Conservation (phyloP, 2,888 invertebrate genomes). For the Rhagophthalmus giganteus region DNA sequence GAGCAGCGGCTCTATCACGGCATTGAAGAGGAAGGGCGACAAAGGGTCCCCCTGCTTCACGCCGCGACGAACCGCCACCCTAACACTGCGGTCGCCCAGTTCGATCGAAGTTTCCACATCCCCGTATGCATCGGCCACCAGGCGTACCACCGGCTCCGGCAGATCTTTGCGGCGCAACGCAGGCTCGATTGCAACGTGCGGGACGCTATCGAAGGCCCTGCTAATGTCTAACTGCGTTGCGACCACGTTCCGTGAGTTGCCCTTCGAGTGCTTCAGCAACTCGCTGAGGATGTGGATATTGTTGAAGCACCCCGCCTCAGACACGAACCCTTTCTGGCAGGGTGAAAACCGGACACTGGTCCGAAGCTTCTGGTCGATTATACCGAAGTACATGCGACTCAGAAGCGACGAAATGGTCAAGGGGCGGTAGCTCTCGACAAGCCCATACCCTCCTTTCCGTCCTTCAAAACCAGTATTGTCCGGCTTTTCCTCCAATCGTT, state of each 20-base stretch:
- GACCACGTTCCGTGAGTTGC: conserved; percentile 41
- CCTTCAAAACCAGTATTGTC: no score
- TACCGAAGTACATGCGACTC: conserved; percentile 39
- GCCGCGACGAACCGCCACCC: no score
- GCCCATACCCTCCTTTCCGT: conserved; percentile 39
- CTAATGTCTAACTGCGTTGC: conserved; percentile 52
- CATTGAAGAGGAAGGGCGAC: conserved; percentile 49
- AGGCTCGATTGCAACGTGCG: no score
- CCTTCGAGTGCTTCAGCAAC: conserved; percentile 32
- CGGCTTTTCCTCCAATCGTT: no score
- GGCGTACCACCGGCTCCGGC: no score
- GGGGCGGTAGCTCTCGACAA: conserved; percentile 42
- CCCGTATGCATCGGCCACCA: conserved; percentile 45
- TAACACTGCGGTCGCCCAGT: conserved; percentile 21
- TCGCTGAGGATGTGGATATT: no score
- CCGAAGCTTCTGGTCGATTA: conserved; percentile 40
- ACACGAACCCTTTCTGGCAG: no score
- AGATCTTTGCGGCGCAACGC: conserved; percentile 45
- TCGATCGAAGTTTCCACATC: conserved; percentile 42
- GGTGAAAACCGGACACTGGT: conserved; percentile 41
- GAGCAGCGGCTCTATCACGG: conserved; percentile 11
- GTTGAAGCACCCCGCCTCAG: no score
- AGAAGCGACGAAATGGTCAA: conserved; percentile 44
- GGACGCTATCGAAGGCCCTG: no score
- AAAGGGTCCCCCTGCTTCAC: no score